Conservation (phyloP, 2,797 vertebrate genomes). For the Pseudotriccus pelzelni region DNA sequence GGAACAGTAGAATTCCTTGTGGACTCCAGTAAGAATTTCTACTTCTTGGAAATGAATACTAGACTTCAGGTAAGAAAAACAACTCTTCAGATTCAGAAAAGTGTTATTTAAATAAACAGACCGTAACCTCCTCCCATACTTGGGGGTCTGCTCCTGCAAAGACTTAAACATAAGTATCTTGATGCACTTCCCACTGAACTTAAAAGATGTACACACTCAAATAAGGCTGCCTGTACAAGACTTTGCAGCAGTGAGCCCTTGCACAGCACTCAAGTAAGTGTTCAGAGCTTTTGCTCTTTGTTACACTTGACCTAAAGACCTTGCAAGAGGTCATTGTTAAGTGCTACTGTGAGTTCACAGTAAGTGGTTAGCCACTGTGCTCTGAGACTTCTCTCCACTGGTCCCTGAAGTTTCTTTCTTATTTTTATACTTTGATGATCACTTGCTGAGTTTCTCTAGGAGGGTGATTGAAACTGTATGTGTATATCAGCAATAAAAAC, state of each 20-base stretch:
- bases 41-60: constrained; percentile 99
- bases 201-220: background rate
- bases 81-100: constrained; percentile 22
- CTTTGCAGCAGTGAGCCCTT: background rate
- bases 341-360: constrained; percentile 62
- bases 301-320: constrained; percentile 50
- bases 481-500: constrained; percentile 84
- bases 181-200: background rate
- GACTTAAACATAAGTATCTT: background rate
- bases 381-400: constrained; percentile 68
- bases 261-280: background rate
- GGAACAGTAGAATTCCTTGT: constrained; percentile 98
- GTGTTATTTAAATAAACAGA: constrained; percentile 49
- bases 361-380: background rate
- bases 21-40: constrained; percentile 94
- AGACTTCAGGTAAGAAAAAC: constrained; percentile 88
- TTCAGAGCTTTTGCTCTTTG: constrained; percentile 28
- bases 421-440: constrained; percentile 73
- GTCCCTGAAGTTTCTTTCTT: constrained; percentile 77
- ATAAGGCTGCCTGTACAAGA: background rate
- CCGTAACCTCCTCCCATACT: background rate
- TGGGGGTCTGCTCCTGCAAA: background rate
- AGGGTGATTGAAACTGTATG: constrained; percentile 79
- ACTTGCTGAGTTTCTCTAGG: constrained; percentile 77
- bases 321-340: constrained; percentile 71